Evolutionary conservation across 2,888 invertebrate species (phyloP).

Genomic region (Leucophora obtusa): DNA sequence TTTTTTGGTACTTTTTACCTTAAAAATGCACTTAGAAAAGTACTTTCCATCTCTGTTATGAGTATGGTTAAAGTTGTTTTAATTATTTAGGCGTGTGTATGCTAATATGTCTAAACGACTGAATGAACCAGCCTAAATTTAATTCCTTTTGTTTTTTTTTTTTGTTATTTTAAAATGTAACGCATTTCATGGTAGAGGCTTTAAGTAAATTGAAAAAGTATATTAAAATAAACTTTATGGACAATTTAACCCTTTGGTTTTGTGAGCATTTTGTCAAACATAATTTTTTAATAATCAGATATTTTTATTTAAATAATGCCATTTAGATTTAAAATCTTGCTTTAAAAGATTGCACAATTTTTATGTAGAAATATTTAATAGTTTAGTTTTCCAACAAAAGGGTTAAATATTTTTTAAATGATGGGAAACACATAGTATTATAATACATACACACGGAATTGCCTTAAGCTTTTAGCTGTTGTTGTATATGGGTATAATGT

Average conservation of each 20-base stretch:
- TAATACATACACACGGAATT: constrained; percentile 13
- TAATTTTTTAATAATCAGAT: no score
- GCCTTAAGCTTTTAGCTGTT: constrained; percentile 32
- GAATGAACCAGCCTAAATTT: background rate
- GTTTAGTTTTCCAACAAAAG: background rate
- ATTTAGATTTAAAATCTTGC: no score
- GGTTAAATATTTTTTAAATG: constrained; percentile 9
- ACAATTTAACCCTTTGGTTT: constrained; percentile 8
- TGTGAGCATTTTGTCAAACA: background rate
- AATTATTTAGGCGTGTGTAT: background rate
- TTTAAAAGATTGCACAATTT: no score
- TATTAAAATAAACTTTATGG: background rate
- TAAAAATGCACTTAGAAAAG: no score
- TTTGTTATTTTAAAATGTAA: constrained; percentile 21
- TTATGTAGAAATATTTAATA: no score
- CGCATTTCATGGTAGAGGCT: constrained; percentile 18
- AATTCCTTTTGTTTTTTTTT: background rate
- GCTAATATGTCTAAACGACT: background rate
- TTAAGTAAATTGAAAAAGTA: background rate
- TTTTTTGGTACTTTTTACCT: no score
- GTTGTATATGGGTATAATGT: constrained; percentile 17
- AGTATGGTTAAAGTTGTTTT: no score
- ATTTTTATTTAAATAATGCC: no score
- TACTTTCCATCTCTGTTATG: no score
- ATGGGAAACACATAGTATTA: constrained; percentile 1